Conservation (phyloP, 2,888 invertebrate species). For the Azorinus chamasolen region DNA sequence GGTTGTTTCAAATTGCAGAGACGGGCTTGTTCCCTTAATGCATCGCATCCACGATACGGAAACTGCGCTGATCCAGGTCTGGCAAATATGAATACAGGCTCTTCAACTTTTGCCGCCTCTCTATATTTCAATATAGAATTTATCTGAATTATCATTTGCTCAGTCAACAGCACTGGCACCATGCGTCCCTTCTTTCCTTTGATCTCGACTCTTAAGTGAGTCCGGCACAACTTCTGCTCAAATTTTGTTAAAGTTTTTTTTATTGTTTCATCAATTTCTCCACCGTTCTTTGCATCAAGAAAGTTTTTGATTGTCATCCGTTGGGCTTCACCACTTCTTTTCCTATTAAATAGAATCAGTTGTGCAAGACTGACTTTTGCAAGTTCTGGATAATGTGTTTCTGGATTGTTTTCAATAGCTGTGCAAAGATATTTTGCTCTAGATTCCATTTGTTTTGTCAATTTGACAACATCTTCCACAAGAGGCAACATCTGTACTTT, state of each 20-base stretch:
- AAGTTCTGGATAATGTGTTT: constrained; percentile 15
- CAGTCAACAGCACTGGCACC: constrained; percentile 39
- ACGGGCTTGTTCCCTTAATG: constrained; percentile 25
- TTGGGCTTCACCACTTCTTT: constrained; percentile 89
- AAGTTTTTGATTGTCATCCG: constrained; percentile 44
- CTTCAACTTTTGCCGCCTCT: constrained; percentile 7
- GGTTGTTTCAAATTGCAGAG: constrained; percentile 29
- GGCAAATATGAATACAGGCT: constrained; percentile 26
- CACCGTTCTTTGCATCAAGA: constrained; percentile 13
- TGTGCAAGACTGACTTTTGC: constrained; percentile 34
- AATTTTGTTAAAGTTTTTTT: constrained; percentile 32
- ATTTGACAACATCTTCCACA: constrained; percentile 42
- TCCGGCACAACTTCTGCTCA: constrained; percentile 33
- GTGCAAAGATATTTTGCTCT: not conserved
- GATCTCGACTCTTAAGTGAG: constrained; percentile 40
- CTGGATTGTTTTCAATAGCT: constrained; percentile 11
- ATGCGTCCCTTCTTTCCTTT: constrained; percentile 43
- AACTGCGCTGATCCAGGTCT: constrained; percentile 11
- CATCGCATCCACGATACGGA: constrained; percentile 51
- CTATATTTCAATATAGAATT: constrained; percentile 19
- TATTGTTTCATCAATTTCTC: constrained; percentile 16
- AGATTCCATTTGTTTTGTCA: constrained; percentile 17
- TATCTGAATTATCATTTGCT: constrained; percentile 26
- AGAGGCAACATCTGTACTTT: constrained; percentile 39
- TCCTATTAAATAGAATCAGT: constrained; percentile 52